These are phyloP conservation scores for Neopelma chrysocephalum DNA, from an alignment of 2,797 vertebrate genomes.

Conservation along the genomic window DNA sequence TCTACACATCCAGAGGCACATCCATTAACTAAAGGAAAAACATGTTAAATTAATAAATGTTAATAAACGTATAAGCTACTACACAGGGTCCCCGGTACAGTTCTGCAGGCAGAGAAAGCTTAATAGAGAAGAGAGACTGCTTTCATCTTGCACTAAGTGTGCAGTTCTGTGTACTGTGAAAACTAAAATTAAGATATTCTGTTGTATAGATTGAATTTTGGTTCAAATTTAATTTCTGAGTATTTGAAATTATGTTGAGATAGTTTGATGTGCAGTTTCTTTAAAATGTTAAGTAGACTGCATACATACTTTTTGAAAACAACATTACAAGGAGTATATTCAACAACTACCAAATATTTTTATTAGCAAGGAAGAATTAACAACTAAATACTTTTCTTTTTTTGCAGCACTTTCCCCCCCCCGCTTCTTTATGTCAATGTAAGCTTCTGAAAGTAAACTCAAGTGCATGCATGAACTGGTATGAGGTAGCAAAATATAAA, in stretches of 20 bases:
- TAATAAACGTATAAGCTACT: neutral
- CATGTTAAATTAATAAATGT: neutral
- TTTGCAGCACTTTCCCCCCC: neutral
- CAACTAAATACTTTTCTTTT: neutral
- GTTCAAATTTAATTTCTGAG: neutral
- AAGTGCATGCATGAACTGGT: slow-evolving; percentile 15
- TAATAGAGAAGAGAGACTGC: neutral
- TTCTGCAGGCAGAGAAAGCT: neutral
- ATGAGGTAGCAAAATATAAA: neutral
- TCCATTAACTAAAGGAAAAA: slow-evolving; percentile 8
- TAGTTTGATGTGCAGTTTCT: neutral
- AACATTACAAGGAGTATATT: neutral
- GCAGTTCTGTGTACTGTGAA: neutral
- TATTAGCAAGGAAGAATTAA: slow-evolving; percentile 3
- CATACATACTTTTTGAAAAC: neutral
- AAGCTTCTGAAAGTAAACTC: slow-evolving; percentile 19
- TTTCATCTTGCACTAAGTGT: neutral
- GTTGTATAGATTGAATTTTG: neutral
- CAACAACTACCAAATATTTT: neutral
- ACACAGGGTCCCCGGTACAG: neutral
- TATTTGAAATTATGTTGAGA: neutral
- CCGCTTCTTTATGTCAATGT: neutral
- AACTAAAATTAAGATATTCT: neutral
- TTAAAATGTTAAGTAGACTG: neutral
- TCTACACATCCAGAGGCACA: neutral